Evolutionary conservation across 2,888 invertebrate genomes (phyloP), one percentile per base, ranked within the genome.

Genomic region (Ochlodes sylvanus): DNA sequence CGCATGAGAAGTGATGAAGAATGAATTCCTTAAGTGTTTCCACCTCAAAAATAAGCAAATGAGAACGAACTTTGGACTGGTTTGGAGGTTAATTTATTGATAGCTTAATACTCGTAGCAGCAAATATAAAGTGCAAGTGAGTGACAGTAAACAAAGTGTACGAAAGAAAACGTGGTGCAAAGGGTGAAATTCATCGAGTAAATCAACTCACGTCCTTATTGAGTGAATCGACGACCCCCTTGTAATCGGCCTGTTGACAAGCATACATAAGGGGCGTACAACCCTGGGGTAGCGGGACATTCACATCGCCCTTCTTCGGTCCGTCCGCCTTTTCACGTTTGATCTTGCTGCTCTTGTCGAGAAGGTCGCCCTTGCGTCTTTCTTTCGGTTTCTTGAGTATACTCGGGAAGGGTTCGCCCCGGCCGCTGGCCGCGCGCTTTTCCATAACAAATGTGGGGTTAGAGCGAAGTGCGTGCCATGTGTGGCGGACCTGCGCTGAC

Each of bases 211-310:
- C 97, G 94, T 97, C 96, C 82, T 95, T 96, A 80, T 95, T 95
- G 77, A 98, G 94, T 76, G 97, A 95, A 77, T 95, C 95, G 76
- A 96, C 94, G 74, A 98, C 97, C 75, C 95, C 94, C 73, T 95
- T 94, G 85, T 97, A 96, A 91, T 97, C 96, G 63, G 96, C 97
- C 86, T 97, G 98, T 89, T 98, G 98, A 85, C 98, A 98, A 79
- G 98, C 97, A 92, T 97, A 97, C 98, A 98, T 98, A 82, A 98
- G 95, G 77, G 96, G 95, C 73, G 97, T 97, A 87, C 97, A 97
- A 80, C 97, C 97, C 81, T 94, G 94, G 75, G 93, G 93, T 77
- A 95, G 87, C 77, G 90, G 87, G 68, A 87, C 80, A 79, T 78
- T 87, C 79, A 85, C 90, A 87, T 89, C 88, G 71, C 82, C 83